These are phyloP conservation scores for Andrena flavipes DNA, from an alignment of 2,888 invertebrate genomes.

Conservation along the genomic window DNA sequence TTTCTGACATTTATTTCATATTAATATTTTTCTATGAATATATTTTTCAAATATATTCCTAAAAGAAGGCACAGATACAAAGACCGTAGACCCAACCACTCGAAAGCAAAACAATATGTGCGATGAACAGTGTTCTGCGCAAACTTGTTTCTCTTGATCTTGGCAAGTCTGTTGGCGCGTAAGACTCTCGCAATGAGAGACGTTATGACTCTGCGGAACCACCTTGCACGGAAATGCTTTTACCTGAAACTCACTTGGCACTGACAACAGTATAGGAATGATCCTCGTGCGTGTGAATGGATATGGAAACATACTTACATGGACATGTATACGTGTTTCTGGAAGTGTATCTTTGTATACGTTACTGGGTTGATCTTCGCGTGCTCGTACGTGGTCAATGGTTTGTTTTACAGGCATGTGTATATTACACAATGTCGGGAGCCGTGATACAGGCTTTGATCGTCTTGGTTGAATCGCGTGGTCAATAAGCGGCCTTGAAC, in stretches of 20 bases:
- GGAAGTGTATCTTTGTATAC: not conserved
- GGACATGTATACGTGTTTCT: conserved; percentile 1
- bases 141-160: conserved; percentile 17
- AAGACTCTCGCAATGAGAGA: conserved; percentile 7
- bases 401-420: conserved; percentile 31
- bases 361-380: conserved; percentile 5
- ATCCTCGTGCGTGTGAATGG: not conserved
- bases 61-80: not conserved
- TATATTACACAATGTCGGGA: conserved; percentile 35
- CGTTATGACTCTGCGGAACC: conserved; percentile 13
- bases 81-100: not conserved
- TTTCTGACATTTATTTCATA: no score
- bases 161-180: not conserved
- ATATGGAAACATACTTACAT: not conserved
- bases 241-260: conserved; percentile 50
- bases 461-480: conserved; percentile 52
- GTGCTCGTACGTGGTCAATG: conserved; percentile 12
- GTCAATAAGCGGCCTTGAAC: conserved; percentile 42
- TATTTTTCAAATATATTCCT: no score
- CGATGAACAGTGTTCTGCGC: not conserved
- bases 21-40: no score
- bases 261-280: conserved; percentile 37
- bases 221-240: conserved; percentile 53
- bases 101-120: not conserved
- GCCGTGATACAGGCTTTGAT: conserved; percentile 50